A percentile compares a stretch with the other conserved stretches of the same genome.
Conservation (phyloP, 2,888 invertebrate genomes). For the Eucera pruinosa region DNA sequence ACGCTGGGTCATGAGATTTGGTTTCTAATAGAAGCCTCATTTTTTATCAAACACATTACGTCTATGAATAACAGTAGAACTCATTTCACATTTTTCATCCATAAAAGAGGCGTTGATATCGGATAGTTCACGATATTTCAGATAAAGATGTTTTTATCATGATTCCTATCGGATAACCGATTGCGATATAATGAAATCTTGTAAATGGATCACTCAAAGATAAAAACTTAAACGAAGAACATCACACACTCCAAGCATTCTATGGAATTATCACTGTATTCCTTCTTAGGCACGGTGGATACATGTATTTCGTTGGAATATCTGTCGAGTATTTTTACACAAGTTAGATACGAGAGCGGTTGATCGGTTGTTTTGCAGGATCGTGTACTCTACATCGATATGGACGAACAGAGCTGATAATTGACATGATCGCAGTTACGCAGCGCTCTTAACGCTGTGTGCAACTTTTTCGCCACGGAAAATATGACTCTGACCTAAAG, state of each 20-base stretch:
- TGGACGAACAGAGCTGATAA: slow-evolving; percentile 5
- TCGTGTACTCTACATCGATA: background rate
- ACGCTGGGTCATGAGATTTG: slow-evolving; percentile 34
- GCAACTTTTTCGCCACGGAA: slow-evolving; percentile 21
- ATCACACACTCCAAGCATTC: slow-evolving; percentile 37
- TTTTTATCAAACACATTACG: slow-evolving; percentile 18
- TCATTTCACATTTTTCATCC: slow-evolving; percentile 2
- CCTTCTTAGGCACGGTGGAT: slow-evolving; percentile 11
- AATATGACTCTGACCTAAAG: slow-evolving; percentile 80
- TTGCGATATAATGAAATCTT: background rate
- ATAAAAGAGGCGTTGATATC: background rate
- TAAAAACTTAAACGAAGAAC: slow-evolving; percentile 23
- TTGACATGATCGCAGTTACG: slow-evolving; percentile 6
- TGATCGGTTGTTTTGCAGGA: slow-evolving; percentile 19
- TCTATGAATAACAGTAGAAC: slow-evolving; percentile 8
- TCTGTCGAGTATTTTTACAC: slow-evolving; percentile 12
- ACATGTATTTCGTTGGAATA: slow-evolving; percentile 13
- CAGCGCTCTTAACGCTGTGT: background rate
- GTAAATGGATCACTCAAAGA: slow-evolving; percentile 21
- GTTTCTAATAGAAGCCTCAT: slow-evolving; percentile 30
- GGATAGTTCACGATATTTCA: background rate
- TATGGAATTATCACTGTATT: slow-evolving; percentile 35
- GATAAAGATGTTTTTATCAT: background rate
- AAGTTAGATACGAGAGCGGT: slow-evolving; percentile 11
- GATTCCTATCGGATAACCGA: background rate